phyloP scores from a whole-genome alignment of 2,113 vertebrate genomes.

The Chlamydotis undulata region DNA sequence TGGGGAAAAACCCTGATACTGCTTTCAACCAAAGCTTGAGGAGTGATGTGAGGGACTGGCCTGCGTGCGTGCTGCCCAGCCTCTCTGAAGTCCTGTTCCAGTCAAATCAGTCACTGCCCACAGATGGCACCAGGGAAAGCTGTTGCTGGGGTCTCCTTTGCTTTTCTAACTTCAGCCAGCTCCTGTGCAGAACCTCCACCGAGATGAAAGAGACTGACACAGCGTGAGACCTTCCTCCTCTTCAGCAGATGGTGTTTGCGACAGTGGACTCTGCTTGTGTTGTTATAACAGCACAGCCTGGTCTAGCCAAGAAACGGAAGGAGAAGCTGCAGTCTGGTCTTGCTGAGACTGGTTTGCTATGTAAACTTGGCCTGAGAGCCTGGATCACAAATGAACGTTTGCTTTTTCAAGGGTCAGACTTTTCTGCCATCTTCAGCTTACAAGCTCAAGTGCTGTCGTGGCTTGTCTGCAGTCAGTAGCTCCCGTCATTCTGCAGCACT shows the following conservation, averaged over 20 bases:
- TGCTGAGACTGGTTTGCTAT: background rate
- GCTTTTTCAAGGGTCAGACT: background rate
- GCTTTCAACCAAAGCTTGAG: background rate
- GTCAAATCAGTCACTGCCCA: background rate
- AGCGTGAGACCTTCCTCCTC: conserved; percentile 60
- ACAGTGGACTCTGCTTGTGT: conserved; percentile 41
- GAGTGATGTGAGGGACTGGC: background rate
- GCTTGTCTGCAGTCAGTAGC: background rate
- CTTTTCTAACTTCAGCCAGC: conserved; percentile 32
- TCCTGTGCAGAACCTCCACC: conserved; percentile 35
- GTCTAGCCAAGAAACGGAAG: background rate
- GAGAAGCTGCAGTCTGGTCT: conserved; percentile 19
- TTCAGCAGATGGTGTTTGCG: conserved; percentile 66
- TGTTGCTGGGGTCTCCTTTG: conserved; percentile 29
- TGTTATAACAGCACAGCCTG: conserved; percentile 5
- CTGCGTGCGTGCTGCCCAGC: background rate
- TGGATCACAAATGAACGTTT: background rate
- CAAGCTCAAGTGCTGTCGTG: background rate
- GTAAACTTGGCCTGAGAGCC: background rate
- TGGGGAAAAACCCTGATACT: background rate
- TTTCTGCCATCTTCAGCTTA: background rate
- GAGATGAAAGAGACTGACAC: conserved; percentile 54
- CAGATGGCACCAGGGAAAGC: background rate
- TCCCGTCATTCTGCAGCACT: background rate
- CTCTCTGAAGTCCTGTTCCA: background rate